A percentile compares a stretch with the other conserved stretches of the same genome.
Evolutionary conservation across 2,888 invertebrate species (phyloP).

Genomic region (Zhuqinia jingwanae): DNA sequence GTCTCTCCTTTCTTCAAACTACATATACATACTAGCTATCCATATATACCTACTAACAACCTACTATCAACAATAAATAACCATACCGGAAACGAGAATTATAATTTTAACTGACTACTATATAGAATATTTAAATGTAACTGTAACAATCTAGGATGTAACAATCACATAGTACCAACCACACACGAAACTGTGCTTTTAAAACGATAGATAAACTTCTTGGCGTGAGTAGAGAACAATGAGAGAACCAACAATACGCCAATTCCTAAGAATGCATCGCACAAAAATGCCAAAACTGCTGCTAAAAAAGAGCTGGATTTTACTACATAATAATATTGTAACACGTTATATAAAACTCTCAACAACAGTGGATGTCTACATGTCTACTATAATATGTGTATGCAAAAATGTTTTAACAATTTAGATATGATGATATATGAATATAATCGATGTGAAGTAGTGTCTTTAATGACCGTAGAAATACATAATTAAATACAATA

Average conservation of each 20-base stretch:
- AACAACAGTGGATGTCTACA: too few species aligned
- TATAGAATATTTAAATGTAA: not conserved
- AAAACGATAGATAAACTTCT: too few species aligned
- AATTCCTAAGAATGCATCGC: conserved; percentile 14
- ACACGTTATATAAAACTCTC: too few species aligned
- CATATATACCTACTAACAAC: too few species aligned
- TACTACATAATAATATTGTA: too few species aligned
- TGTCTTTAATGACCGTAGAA: conserved; percentile 3
- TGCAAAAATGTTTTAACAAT: not conserved
- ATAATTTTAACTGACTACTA: not conserved
- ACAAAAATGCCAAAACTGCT: conserved; percentile 29
- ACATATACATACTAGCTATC: not conserved
- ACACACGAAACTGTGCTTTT: conserved; percentile 8
- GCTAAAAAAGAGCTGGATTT: conserved; percentile 17
- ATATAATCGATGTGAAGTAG: not conserved
- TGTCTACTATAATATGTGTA: not conserved
- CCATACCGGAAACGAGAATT: conserved; percentile 30
- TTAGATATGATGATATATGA: not conserved
- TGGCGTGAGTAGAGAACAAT: conserved; percentile 2
- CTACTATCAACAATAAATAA: too few species aligned
- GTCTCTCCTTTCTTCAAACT: too few species aligned
- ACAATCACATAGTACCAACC: not conserved
- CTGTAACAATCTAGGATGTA: not conserved
- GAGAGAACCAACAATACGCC: conserved; percentile 38
- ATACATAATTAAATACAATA: not conserved